Evolutionary conservation across 2,113 vertebrate genomes (phyloP).

Genomic region (Alexandromys fortis): DNA sequence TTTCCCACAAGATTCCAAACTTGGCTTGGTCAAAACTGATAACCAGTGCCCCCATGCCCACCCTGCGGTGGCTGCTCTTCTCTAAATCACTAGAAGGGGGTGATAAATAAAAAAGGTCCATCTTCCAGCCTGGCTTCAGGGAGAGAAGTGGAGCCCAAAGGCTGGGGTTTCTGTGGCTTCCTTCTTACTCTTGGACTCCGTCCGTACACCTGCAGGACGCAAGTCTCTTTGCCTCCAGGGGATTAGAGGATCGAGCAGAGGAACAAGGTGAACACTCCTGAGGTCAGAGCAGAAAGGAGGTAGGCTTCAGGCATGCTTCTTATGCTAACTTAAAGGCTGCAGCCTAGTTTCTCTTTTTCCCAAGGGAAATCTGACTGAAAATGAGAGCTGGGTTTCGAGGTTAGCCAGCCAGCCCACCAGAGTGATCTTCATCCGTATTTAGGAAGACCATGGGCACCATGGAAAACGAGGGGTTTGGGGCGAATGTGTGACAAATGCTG

Average conservation of each 20-base stretch:
- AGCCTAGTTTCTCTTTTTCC: background rate
- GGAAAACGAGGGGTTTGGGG: background rate
- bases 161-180: accelerated
- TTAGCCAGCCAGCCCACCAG: background rate
- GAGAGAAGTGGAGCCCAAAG: background rate
- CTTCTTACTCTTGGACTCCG: accelerated
- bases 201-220: too few species aligned
- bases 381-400: background rate
- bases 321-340: background rate
- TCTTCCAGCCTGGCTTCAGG: background rate
- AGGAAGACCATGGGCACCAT: background rate
- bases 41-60: accelerated
- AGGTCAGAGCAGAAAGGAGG: background rate
- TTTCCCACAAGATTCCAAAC: background rate
- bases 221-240: background rate
- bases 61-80: too few species aligned
- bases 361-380: background rate
- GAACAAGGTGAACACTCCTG: accelerated
- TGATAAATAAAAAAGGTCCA: background rate
- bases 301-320: background rate
- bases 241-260: background rate
- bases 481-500: background rate
- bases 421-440: background rate
- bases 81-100: background rate
- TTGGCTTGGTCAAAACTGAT: too few species aligned